phyloP scores from a whole-genome alignment of 2,113 vertebrate genomes.

The Carassius auratus region DNA sequence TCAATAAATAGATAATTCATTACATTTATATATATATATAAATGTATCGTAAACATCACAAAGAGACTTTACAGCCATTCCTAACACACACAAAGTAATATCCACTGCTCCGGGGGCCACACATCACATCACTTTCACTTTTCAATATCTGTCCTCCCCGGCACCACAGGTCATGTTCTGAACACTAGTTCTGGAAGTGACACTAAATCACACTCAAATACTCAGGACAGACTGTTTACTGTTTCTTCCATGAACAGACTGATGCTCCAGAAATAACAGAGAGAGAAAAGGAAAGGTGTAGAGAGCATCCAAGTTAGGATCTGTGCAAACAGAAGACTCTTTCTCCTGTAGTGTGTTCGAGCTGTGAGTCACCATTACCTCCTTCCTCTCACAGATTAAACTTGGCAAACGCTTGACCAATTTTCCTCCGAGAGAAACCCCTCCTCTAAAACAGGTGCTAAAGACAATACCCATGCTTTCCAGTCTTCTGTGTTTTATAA shows the following conservation, averaged over 20 bases:
- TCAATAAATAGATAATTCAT: too few relatives aligned
- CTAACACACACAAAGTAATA: too few relatives aligned
- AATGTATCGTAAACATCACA: neutral
- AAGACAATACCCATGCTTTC: neutral
- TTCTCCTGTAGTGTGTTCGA: constrained; percentile 23
- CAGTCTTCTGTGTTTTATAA: neutral
- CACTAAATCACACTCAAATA: neutral
- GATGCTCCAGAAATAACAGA: constrained; percentile 18
- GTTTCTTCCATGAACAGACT: neutral
- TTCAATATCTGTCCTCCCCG: neutral
- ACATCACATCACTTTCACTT: too few relatives aligned
- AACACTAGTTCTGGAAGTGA: neutral
- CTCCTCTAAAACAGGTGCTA: neutral
- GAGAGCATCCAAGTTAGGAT: neutral
- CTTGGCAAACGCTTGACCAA: constrained; percentile 16
- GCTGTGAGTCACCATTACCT: constrained; percentile 37
- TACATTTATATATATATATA: too few relatives aligned
- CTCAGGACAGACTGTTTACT: neutral
- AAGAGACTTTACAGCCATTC: neutral
- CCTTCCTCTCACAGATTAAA: constrained; percentile 18
- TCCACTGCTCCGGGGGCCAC: too few relatives aligned
- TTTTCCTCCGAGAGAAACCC: neutral
- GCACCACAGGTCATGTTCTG: neutral
- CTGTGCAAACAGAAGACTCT: constrained; percentile 2
- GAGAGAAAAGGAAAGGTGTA: neutral